Evolutionary conservation across 2,888 invertebrate species (phyloP).

Genomic region (Hydrotaea cyrtoneurina): DNA sequence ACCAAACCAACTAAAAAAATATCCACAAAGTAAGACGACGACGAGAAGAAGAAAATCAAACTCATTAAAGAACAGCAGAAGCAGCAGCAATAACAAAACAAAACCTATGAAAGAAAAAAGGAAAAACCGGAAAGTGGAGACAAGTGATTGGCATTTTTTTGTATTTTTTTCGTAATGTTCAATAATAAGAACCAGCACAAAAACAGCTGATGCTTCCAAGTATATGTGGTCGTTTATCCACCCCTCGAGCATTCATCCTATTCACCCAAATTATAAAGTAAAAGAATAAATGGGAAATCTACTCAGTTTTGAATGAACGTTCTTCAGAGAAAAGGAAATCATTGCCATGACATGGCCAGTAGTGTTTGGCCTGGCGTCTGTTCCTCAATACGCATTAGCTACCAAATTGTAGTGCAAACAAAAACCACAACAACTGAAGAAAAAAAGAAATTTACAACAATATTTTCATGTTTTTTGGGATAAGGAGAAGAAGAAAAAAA

Average conservation of each 20-base stretch:
- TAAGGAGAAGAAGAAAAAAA: neutral
- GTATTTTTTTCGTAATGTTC: constrained; percentile 19
- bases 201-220: constrained; percentile 42
- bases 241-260: neutral
- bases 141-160: constrained; percentile 61
- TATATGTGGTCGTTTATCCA: neutral
- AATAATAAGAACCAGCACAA: constrained; percentile 19
- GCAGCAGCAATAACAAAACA: neutral
- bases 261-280: neutral
- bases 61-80: neutral
- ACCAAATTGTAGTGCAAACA: too few relatives aligned
- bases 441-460: too few relatives aligned
- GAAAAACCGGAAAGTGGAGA: neutral
- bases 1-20: neutral
- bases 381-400: too few relatives aligned
- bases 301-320: neutral
- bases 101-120: too few relatives aligned
- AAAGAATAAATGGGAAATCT: neutral
- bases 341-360: too few relatives aligned
- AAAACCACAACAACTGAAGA: too few relatives aligned
- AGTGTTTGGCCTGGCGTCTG: too few relatives aligned
- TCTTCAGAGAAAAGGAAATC: neutral
- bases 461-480: too few relatives aligned
- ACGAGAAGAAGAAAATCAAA: neutral
- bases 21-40: neutral